These are phyloP conservation scores for Eupithecia pulchellata DNA, from an alignment of 2,888 invertebrate genomes.

Conservation along the genomic window DNA sequence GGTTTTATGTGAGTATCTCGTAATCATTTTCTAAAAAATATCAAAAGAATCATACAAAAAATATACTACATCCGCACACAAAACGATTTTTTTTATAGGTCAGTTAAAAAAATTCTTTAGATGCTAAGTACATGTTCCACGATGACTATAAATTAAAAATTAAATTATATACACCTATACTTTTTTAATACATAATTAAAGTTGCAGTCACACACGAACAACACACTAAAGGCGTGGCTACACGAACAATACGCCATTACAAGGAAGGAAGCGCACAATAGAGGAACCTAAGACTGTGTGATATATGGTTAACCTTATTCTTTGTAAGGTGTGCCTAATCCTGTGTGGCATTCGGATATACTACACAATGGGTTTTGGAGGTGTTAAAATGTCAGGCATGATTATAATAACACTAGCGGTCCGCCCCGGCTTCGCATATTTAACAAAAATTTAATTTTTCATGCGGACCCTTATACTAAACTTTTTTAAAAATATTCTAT, in stretches of 20 bases:
- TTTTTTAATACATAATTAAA: conserved; percentile 20
- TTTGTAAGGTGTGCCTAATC: conserved; percentile 35
- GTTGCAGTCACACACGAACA: conserved; percentile 37
- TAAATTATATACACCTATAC: neutral
- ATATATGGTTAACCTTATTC: conserved; percentile 32
- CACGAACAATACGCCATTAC: conserved; percentile 48
- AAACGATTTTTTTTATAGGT: too few species aligned
- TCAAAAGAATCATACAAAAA: too few species aligned
- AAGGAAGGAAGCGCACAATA: conserved; percentile 38
- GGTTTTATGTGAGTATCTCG: too few species aligned
- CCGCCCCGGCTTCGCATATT: too few species aligned
- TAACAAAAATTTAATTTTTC: too few species aligned
- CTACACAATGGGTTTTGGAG: conserved; percentile 5
- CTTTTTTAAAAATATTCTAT: too few species aligned
- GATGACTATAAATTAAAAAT: neutral
- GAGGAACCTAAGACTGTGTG: conserved; percentile 18
- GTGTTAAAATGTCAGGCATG: conserved; percentile 13
- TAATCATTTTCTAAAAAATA: too few species aligned
- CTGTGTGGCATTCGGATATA: conserved; percentile 25
- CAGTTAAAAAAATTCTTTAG: too few species aligned
- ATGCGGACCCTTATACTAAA: too few species aligned
- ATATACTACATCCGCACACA: too few species aligned
- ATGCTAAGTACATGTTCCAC: too few species aligned
- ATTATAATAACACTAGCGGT: too few species aligned
- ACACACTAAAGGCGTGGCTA: conserved; percentile 44